Base-by-base conservation (phyloP, 2,797 vertebrate genomes). In the Muscicapa striata region DNA sequence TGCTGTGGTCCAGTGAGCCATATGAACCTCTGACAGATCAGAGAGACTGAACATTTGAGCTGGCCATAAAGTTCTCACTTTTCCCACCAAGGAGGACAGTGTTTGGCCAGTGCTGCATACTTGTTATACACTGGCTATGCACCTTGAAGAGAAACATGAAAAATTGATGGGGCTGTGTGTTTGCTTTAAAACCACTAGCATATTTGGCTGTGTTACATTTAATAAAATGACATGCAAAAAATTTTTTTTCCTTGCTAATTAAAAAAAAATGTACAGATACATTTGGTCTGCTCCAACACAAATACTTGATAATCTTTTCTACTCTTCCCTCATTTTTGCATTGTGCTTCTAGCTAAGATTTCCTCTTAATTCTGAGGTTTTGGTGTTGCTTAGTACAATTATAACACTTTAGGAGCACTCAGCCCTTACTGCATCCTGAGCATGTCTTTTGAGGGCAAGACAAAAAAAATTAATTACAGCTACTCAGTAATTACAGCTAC, bases 1-100 rank as follows among this genome's bases (percentile, higher is more conserved):
- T 62, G 29, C 41, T 34, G 8, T 14, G 11, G 21, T 46, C 30
- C 54, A 68, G 36, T 52, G 59, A 82, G n/a, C 40, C 27, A 0
- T 13, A 15, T 14, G 51, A 85, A 61, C 6, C 11, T 57, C 45
- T 70, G 40, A 32, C 20, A 57, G 63, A 40, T 29, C 40, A 67
- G 40, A 46, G 10, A 29, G 24, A 55, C 8, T 0, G 0, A 75
- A 18, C 16, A 5, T 14, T 12, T 5, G 5, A 89, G 21, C 6
- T 4, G 8, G 13, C n/a, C 24, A 7, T 64, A 41, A 59, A 84
- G 15, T 63, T 72, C 57, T 32, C 41, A 5, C 29, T 75, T 72
- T 45, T 68, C 48, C 36, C 18, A 62, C 30, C 45, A 17, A 67
- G 57, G 6, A 81, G 15, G 34, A 24, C 29, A 32, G 4, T 32